A percentile compares a stretch with the other conserved stretches of the same genome.
Conservation (phyloP, 2,888 invertebrate species). For the Pollenia griseotomentosa region DNA sequence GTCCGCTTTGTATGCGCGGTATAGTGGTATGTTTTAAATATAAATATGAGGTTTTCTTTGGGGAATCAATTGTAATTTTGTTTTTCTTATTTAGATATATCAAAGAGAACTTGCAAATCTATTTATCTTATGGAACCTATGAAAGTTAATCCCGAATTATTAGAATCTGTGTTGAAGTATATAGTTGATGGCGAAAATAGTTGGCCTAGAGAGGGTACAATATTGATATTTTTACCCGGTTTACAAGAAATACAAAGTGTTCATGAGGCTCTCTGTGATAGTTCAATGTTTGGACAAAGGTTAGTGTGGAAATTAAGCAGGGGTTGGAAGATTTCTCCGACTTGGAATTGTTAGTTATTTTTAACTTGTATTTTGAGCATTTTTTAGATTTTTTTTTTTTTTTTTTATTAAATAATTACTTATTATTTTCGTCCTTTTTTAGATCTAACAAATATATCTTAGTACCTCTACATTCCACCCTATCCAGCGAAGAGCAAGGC, state of each 20-base stretch:
- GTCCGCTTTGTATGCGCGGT: conserved; percentile 88
- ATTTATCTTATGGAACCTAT: conserved; percentile 91
- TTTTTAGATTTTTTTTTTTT: no score
- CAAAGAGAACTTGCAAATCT: conserved; percentile 88
- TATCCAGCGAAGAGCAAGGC: conserved; percentile 93
- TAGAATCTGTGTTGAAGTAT: conserved; percentile 89
- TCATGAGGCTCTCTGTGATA: conserved; percentile 88
- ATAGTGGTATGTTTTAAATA: conserved; percentile 84
- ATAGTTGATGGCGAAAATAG: conserved; percentile 89
- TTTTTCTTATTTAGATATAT: conserved; percentile 84
- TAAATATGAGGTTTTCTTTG: conserved; percentile 5
- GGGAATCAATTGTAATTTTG: neutral
- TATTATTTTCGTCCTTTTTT: conserved; percentile 32
- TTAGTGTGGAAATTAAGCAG: conserved; percentile 73
- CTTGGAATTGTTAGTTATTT: no score
- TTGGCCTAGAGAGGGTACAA: conserved; percentile 87
- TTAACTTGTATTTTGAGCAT: no score
- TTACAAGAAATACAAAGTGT: conserved; percentile 91
- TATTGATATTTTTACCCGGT: conserved; percentile 92
- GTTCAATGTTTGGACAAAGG: conserved; percentile 87
- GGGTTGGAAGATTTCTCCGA: no score
- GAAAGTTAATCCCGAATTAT: conserved; percentile 91
- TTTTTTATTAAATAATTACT: no score
- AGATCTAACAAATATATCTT: conserved; percentile 88
- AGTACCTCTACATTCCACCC: conserved; percentile 93